phyloP scores from a whole-genome alignment of 2,888 invertebrate genomes.

The Rhogogaster chlorosoma region DNA sequence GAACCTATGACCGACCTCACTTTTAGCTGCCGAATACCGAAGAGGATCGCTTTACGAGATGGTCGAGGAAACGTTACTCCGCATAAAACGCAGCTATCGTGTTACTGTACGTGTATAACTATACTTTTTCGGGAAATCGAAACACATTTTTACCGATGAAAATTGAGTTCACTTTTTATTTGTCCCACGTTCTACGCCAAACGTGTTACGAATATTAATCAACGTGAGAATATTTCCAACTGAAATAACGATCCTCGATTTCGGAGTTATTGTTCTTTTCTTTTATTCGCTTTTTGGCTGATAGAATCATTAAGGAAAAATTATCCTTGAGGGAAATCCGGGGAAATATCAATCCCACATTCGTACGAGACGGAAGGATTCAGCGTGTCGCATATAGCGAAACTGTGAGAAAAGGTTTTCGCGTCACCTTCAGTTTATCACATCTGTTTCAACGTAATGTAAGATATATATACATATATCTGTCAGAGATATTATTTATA shows the following conservation, averaged over 20 bases:
- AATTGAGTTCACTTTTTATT: too few relatives aligned
- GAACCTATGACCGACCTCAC: constrained; percentile 29
- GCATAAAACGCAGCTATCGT: not conserved
- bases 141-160: too few relatives aligned
- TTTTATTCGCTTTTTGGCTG: too few relatives aligned
- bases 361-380: not conserved
- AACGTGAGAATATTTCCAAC: too few relatives aligned
- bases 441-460: not conserved
- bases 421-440: not conserved
- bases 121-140: not conserved
- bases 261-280: too few relatives aligned
- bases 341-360: not conserved
- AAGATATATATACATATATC: not conserved
- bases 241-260: too few relatives aligned
- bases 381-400: not conserved
- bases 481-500: not conserved
- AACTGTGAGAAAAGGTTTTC: not conserved
- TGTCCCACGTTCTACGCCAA: too few relatives aligned
- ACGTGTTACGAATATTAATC: too few relatives aligned
- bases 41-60: not conserved
- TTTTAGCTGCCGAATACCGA: constrained; percentile 2
- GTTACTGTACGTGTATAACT: too few relatives aligned
- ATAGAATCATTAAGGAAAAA: too few relatives aligned
- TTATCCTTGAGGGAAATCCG: too few relatives aligned
- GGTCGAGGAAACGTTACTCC: not conserved